A percentile compares a stretch with the other conserved stretches of the same genome.
These are phyloP conservation scores for Drosophila prolongata DNA, from an alignment of 2,888 invertebrate species.

Conservation along the genomic window DNA sequence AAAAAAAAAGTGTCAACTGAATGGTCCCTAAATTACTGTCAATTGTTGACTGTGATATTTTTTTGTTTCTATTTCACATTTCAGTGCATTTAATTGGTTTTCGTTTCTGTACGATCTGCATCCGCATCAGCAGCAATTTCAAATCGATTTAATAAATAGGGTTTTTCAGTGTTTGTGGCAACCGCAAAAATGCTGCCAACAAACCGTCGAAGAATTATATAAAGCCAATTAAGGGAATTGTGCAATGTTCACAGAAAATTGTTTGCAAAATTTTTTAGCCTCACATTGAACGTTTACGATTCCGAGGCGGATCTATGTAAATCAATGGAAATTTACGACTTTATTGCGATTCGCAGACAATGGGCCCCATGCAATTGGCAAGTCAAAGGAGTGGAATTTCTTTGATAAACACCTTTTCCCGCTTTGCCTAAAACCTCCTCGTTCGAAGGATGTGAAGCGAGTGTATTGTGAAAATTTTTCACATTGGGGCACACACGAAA, in stretches of 20 bases:
- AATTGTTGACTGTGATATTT: slow-evolving; percentile 32
- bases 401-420: slow-evolving; percentile 47
- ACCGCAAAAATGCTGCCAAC: slow-evolving; percentile 54
- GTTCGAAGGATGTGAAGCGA: slow-evolving; percentile 12
- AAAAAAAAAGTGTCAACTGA: slow-evolving; percentile 29
- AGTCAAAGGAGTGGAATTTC: slow-evolving; percentile 50
- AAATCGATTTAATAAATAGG: slow-evolving; percentile 47
- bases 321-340: slow-evolving; percentile 25
- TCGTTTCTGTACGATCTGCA: slow-evolving; percentile 9
- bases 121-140: slow-evolving; percentile 12
- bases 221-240: slow-evolving; percentile 63
- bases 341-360: slow-evolving; percentile 8
- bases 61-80: slow-evolving; percentile 28
- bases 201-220: slow-evolving; percentile 31
- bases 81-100: slow-evolving; percentile 63
- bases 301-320: slow-evolving; percentile 6
- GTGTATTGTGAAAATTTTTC: slow-evolving; percentile 28
- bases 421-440: neutral
- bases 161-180: slow-evolving; percentile 32
- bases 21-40: slow-evolving; percentile 47
- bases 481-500: slow-evolving; percentile 34
- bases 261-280: slow-evolving; percentile 3
- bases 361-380: slow-evolving; percentile 1
- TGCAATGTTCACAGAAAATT: slow-evolving; percentile 27
- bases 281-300: slow-evolving; percentile 3